Base-by-base conservation (phyloP, 2,113 vertebrate species). In the Zosterops borbonicus region DNA sequence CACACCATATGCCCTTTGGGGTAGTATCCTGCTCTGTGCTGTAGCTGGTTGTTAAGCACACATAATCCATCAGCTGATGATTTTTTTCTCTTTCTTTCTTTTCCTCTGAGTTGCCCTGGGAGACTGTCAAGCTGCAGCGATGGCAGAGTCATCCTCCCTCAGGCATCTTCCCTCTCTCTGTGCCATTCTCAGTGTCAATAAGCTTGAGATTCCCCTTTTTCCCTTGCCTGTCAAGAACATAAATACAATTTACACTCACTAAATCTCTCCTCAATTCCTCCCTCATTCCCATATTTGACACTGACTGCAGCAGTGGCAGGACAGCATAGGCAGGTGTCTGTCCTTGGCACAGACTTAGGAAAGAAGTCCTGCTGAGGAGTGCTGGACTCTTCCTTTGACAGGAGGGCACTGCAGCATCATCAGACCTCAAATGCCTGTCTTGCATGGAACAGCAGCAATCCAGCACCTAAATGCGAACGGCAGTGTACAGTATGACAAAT, bases 101-200 rank as follows among this genome's bases (percentile, higher is more conserved):
- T 90, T 83, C 28, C 2, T 3, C n/a, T 46, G 63, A 86, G 75
- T 88, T 96, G 75, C 63, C 47, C 77, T 49, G 55, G 67, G 92
- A 93, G 55, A 86, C 71, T 83, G 82, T 76, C 88, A 80, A 90
- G 82, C 46, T 93, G 55, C 79, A 68, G 20, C 0, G 1, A 68
- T 53, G 63, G 31, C 41, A 85, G 49, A 35, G 42, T 87, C 62
- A 85, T 19, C 18, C 53, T 73, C 46, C 31, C 62, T 29, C 33
- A 56, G 55, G 37, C 23, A 4, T 35, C 16, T 77, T 74, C 73
- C 6, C 9, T 92, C 44, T 85, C 17, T 44, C 44, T 53, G 29
- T 77, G n/a, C 33, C 42, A 71, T 55, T 64, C 28, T 79, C 49
- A 65, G 49, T 69, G 49, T 92, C 90, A 95, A 55, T 86, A 58